Conservation (phyloP, 2,797 vertebrate species). For the Rhinophrynus dorsalis region DNA sequence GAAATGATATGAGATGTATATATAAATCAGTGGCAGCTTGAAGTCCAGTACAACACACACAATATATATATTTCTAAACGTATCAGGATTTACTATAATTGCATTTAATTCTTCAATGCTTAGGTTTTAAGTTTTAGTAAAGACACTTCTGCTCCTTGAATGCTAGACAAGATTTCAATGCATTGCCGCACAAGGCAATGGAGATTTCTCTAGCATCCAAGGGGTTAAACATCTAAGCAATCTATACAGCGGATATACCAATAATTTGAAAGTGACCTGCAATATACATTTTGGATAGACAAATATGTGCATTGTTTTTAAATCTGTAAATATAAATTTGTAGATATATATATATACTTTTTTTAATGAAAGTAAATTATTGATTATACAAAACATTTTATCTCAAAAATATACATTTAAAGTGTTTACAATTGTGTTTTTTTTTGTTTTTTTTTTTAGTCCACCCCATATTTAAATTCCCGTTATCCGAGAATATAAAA, state of each 20-base stretch:
- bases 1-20: slow-evolving; percentile 6
- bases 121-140: neutral
- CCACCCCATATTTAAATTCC: slow-evolving; percentile 57
- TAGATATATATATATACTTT: slow-evolving; percentile 56
- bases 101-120: neutral
- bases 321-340: slow-evolving; percentile 65
- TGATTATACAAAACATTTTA: slow-evolving; percentile 66
- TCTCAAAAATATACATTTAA: slow-evolving; percentile 74
- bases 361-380: slow-evolving; percentile 58
- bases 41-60: neutral
- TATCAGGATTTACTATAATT: neutral
- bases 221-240: neutral
- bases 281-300: slow-evolving; percentile 42
- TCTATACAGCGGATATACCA: slow-evolving; percentile 19
- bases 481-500: slow-evolving; percentile 56
- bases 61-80: neutral
- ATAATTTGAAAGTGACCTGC: slow-evolving; percentile 51
- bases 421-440: slow-evolving; percentile 73
- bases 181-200: too few relatives aligned
- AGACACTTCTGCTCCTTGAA: too few relatives aligned
- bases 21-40: neutral
- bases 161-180: too few relatives aligned
- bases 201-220: too few relatives aligned
- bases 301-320: slow-evolving; percentile 55
- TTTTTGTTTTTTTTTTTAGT: slow-evolving; percentile 56